Conservation (phyloP, 1,140 invertebrate genomes). For the Hyles euphorbiae region DNA sequence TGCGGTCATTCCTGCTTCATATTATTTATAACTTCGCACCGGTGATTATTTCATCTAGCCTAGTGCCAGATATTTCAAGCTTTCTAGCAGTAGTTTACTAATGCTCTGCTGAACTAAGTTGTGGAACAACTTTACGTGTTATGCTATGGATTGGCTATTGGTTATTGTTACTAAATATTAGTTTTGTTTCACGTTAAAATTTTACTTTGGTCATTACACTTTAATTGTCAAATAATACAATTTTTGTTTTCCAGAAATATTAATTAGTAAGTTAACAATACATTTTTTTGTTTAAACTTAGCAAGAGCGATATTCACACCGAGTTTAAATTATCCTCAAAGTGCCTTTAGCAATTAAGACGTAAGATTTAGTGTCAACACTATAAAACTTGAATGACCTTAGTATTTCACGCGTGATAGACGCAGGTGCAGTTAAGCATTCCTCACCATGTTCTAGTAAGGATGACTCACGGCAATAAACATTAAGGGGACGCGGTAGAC, state of each 20-base stretch:
- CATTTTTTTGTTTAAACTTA: too few relatives aligned
- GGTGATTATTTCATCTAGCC: too few relatives aligned
- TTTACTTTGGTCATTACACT: too few relatives aligned
- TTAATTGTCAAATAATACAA: too few relatives aligned
- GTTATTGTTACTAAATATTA: too few relatives aligned
- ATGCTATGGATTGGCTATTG: too few relatives aligned
- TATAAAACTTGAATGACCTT: conserved; percentile 3
- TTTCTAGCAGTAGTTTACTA: not conserved
- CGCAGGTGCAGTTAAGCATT: conserved; percentile 6
- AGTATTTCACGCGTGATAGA: conserved; percentile 4
- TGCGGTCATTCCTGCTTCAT: not conserved
- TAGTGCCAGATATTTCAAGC: conserved; percentile 1
- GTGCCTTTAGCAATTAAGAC: conserved; percentile 8
- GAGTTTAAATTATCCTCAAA: not conserved
- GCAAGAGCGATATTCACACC: too few relatives aligned
- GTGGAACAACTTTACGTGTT: too few relatives aligned
- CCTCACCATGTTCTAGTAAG: conserved; percentile 13
- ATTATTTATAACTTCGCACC: conserved; percentile 1
- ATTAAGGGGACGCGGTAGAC: conserved; percentile 10
- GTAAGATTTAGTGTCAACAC: conserved; percentile 2
- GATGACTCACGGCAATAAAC: conserved; percentile 31
- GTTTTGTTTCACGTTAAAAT: too few relatives aligned
- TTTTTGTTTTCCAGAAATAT: too few relatives aligned
- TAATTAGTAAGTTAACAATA: too few relatives aligned
- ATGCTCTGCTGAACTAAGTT: too few relatives aligned